Evolutionary conservation across 2,113 vertebrate species (phyloP).

Genomic region (Thomomys bottae): DNA sequence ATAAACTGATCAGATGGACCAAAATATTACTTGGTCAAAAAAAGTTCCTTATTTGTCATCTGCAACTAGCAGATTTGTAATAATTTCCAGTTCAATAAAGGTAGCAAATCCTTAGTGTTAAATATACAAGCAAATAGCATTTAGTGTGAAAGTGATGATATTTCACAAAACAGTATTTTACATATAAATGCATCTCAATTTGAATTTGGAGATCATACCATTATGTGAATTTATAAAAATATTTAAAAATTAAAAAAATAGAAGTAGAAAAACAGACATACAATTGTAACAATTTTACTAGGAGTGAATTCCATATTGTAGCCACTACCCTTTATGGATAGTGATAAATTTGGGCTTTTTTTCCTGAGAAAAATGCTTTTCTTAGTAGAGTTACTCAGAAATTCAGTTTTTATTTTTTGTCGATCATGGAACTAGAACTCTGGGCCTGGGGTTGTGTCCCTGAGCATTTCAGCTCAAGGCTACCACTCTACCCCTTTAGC

Average conservation of each 20-base stretch:
- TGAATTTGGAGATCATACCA: constrained; percentile 13
- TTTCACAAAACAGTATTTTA: background rate
- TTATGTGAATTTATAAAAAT: constrained; percentile 12
- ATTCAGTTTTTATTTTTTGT: no score
- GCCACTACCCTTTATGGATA: background rate
- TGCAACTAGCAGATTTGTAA: background rate
- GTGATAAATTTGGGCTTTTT: constrained; percentile 18
- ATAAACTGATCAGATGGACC: background rate
- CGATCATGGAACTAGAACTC: no score
- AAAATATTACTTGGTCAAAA: constrained; percentile 18
- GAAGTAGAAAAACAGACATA: constrained; percentile 38
- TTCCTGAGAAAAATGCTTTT: background rate
- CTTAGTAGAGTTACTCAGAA: background rate
- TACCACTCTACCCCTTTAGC: no score
- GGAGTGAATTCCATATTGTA: constrained; percentile 12
- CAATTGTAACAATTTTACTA: background rate
- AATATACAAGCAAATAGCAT: constrained; percentile 10
- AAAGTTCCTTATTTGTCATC: background rate
- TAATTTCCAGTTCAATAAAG: background rate
- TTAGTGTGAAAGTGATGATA: background rate
- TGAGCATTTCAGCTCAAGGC: no score
- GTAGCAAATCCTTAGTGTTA: background rate
- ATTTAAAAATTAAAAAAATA: background rate
- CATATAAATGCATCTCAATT: background rate
- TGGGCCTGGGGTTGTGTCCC: no score